Conservation (phyloP, 2,888 invertebrate genomes). For the Sclerodermus sp. region DNA sequence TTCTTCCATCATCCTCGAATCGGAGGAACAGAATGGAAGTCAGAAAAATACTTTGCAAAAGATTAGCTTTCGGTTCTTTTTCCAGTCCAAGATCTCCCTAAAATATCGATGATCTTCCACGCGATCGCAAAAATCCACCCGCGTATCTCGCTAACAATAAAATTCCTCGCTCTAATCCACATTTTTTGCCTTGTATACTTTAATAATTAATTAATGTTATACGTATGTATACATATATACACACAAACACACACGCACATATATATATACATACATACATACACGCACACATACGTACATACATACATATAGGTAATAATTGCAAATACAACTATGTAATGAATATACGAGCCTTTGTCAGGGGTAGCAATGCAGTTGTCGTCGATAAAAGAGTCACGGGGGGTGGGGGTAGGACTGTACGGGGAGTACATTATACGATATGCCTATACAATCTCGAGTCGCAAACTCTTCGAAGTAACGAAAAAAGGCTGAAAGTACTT, state of each 20-base stretch:
- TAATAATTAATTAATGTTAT: conserved; percentile 38
- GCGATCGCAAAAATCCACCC: conserved; percentile 10
- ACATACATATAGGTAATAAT: conserved; percentile 40
- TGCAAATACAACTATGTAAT: conserved; percentile 50
- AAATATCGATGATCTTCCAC: conserved; percentile 21
- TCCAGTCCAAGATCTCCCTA: no score
- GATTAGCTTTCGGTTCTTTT: no score
- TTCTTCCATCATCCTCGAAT: no score
- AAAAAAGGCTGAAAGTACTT: no score
- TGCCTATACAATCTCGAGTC: conserved; percentile 12
- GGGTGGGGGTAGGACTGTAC: no score
- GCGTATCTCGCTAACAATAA: conserved; percentile 28
- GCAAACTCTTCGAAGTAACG: no score
- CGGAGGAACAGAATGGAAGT: no score
- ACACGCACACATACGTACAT: no score
- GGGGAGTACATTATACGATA: conserved; percentile 16
- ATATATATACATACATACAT: no score
- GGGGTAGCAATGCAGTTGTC: conserved; percentile 48
- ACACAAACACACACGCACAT: no score
- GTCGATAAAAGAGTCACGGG: conserved; percentile 42
- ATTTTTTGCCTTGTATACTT: conserved; percentile 24
- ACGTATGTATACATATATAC: conserved; percentile 18
- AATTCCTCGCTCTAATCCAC: conserved; percentile 23
- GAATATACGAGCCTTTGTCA: conserved; percentile 52
- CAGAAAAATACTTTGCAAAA: no score